A percentile compares a stretch with the other conserved stretches of the same genome.
These are phyloP conservation scores for Ptyas mucosa DNA, from an alignment of 2,113 vertebrate species.

Conservation along the genomic window DNA sequence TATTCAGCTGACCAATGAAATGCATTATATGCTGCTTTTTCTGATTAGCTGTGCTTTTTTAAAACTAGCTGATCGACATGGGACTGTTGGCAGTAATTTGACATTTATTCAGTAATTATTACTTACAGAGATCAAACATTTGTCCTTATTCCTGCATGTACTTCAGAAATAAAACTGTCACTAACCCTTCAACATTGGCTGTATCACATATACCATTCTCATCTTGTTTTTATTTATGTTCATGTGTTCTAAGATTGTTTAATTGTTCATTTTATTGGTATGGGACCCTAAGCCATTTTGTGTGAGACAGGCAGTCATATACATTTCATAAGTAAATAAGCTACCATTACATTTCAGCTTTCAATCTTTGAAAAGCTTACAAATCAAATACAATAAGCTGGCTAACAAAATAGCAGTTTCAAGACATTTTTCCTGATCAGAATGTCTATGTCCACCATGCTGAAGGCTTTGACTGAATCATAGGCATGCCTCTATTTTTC, in stretches of 20 bases:
- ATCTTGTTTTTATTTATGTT: background rate
- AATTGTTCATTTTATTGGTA: background rate
- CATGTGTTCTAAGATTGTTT: background rate
- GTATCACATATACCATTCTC: background rate
- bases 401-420: constrained; percentile 12
- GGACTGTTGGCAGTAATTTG: background rate
- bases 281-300: background rate
- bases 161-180: background rate
- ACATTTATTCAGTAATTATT: background rate
- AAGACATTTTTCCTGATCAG: constrained; percentile 62
- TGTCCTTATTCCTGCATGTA: background rate
- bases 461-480: background rate
- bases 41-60: background rate
- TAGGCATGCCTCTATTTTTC: constrained; percentile 23
- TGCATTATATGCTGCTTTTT: background rate
- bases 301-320: background rate
- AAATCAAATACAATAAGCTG: background rate
- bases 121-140: background rate
- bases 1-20: background rate
- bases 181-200: background rate
- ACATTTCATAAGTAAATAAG: background rate
- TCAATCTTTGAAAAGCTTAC: constrained; percentile 12
- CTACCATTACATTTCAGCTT: background rate
- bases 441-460: constrained; percentile 14
- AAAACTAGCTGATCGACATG: background rate